phyloP scores from a whole-genome alignment of 1,140 invertebrate species.

The Scaptomyza pallida region DNA sequence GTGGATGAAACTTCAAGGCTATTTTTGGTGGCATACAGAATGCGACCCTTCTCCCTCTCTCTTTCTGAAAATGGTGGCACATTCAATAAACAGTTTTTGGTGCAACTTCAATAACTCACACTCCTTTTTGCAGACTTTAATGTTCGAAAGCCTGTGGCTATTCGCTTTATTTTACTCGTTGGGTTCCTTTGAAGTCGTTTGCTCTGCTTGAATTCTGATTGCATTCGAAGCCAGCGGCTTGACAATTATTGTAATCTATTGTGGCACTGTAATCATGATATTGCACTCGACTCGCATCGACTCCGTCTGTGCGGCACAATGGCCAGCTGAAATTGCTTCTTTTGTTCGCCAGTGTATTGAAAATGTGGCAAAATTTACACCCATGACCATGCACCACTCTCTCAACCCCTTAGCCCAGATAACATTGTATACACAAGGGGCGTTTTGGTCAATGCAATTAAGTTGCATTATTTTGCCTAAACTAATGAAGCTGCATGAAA shows the following conservation, averaged over 20 bases:
- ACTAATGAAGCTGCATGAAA: neutral
- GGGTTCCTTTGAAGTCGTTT: conserved; percentile 49
- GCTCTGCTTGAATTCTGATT: conserved; percentile 29
- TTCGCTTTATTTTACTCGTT: conserved; percentile 41
- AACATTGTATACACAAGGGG: neutral
- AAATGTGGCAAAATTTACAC: neutral
- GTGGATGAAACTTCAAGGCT: conserved; percentile 39
- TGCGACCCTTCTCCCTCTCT: no score
- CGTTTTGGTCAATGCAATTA: neutral
- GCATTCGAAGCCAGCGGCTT: conserved; percentile 39
- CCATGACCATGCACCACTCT: neutral
- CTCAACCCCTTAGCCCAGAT: neutral
- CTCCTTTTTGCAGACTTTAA: conserved; percentile 47
- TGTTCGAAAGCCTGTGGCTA: conserved; percentile 40
- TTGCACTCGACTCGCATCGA: neutral
- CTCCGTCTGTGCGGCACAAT: neutral
- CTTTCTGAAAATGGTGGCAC: conserved; percentile 1
- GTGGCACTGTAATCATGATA: neutral
- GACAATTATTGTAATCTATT: conserved; percentile 39
- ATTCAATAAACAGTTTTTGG: conserved; percentile 47
- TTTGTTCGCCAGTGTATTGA: neutral
- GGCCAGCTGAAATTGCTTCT: neutral
- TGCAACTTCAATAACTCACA: conserved; percentile 7
- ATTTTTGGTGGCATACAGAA: conserved; percentile 19
- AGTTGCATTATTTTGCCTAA: neutral